Percentiles rank a stretch among this genome's conserved stretches.
Conservation (phyloP, 2,888 invertebrate genomes). For the Trachelus tabidus region DNA sequence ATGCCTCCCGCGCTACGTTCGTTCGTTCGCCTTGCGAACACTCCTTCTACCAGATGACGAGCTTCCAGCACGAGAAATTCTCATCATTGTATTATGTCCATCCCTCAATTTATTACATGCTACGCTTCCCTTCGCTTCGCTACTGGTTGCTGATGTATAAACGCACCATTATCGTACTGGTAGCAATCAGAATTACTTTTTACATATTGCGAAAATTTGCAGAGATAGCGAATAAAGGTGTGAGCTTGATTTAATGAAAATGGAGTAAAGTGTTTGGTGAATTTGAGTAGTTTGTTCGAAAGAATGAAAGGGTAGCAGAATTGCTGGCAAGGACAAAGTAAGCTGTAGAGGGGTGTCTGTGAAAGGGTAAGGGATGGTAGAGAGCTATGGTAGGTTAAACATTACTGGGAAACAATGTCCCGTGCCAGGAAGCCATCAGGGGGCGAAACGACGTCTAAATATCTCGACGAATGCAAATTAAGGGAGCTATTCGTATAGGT, state of each 20-base stretch:
- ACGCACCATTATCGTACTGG: not conserved
- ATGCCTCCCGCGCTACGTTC: not conserved
- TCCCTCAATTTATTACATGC: slow-evolving; percentile 35
- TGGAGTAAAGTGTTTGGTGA: not conserved
- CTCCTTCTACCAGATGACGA: slow-evolving; percentile 42
- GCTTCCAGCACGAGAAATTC: slow-evolving; percentile 45
- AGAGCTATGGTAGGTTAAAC: slow-evolving; percentile 12
- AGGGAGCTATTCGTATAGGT: not conserved
- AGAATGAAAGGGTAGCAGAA: not conserved
- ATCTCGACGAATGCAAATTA: slow-evolving; percentile 38
- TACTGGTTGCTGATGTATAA: not conserved
- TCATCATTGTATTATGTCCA: slow-evolving; percentile 40
- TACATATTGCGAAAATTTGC: not conserved
- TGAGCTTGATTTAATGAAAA: not conserved
- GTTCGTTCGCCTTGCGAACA: slow-evolving; percentile 21
- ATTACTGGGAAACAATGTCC: slow-evolving; percentile 54
- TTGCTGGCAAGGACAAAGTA: not conserved
- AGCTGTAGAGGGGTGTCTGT: not conserved
- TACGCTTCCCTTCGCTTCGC: slow-evolving; percentile 12
- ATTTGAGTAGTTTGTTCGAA: not conserved
- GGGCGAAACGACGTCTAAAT: slow-evolving; percentile 23
- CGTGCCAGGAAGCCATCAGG: slow-evolving; percentile 60
- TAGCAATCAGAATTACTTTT: not conserved
- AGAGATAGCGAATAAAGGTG: not conserved
- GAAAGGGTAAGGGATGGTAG: not conserved